phyloP scores from a whole-genome alignment of 2,797 vertebrate species.

The Ataeniobius toweri region DNA sequence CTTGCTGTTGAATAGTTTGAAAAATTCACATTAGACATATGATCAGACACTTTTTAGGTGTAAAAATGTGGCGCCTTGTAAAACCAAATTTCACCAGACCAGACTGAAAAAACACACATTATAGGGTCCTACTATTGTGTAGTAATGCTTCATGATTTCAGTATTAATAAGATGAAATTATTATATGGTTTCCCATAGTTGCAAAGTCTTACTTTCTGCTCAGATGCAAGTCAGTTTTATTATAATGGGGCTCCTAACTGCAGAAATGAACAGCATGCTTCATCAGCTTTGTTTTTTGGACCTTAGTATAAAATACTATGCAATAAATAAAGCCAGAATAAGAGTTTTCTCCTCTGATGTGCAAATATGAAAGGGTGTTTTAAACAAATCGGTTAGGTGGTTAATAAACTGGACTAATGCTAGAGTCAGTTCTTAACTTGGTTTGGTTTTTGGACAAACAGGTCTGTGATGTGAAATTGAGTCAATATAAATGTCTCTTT shows the following conservation, averaged over 20 bases:
- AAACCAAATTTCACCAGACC: background rate
- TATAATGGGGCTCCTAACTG: background rate
- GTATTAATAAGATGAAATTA: background rate
- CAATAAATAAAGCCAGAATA: too few relatives aligned
- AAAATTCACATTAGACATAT: background rate
- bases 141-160: background rate
- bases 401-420: too few relatives aligned
- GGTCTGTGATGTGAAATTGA: too few relatives aligned
- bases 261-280: constrained; percentile 1
- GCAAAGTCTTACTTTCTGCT: background rate
- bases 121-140: background rate
- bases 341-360: too few relatives aligned
- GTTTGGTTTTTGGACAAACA: too few relatives aligned
- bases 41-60: background rate
- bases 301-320: background rate
- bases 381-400: too few relatives aligned
- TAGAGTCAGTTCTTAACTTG: too few relatives aligned
- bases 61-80: background rate
- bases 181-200: background rate
- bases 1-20: background rate
- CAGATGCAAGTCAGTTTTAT: background rate
- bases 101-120: background rate
- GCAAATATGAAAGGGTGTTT: too few relatives aligned
- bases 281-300: background rate
- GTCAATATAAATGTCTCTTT: too few relatives aligned